Evolutionary conservation across 2,797 vertebrate species (phyloP).

Genomic region (Thripadectes ignobilis): DNA sequence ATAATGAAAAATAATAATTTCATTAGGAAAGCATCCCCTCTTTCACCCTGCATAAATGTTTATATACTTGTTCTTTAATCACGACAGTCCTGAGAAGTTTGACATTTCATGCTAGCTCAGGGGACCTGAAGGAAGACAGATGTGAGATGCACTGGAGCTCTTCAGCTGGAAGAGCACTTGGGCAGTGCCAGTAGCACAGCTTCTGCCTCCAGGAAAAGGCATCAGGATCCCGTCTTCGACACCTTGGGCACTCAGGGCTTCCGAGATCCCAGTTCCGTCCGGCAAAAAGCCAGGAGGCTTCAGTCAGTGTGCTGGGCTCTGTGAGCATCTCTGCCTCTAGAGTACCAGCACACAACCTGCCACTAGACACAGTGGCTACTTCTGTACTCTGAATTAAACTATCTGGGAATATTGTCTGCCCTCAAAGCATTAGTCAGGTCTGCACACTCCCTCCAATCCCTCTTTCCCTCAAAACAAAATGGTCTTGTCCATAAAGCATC

Average conservation of each 20-base stretch:
- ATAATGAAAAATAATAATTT: not conserved
- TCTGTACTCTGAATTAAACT: not conserved
- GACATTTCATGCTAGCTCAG: not conserved
- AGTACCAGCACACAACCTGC: not conserved
- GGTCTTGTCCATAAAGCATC: not conserved
- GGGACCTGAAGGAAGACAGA: not conserved
- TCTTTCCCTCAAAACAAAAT: not conserved
- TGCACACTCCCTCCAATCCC: not conserved
- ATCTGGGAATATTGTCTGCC: not conserved
- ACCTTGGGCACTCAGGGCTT: not conserved
- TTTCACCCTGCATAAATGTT: not conserved
- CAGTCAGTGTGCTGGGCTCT: not conserved
- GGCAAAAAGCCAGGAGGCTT: not conserved
- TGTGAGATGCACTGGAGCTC: not conserved
- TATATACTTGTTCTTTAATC: not conserved
- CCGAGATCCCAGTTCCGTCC: not conserved
- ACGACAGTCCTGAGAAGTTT: not conserved
- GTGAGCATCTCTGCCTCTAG: not conserved
- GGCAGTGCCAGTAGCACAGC: not conserved
- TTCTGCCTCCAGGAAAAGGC: not conserved
- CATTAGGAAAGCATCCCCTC: not conserved
- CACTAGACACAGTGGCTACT: not conserved
- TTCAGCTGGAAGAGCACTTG: not conserved
- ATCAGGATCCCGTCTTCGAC: not conserved
- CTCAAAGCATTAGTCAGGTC: not conserved